Conservation (phyloP, 2,797 vertebrate species). For the Apodemus agrarius region DNA sequence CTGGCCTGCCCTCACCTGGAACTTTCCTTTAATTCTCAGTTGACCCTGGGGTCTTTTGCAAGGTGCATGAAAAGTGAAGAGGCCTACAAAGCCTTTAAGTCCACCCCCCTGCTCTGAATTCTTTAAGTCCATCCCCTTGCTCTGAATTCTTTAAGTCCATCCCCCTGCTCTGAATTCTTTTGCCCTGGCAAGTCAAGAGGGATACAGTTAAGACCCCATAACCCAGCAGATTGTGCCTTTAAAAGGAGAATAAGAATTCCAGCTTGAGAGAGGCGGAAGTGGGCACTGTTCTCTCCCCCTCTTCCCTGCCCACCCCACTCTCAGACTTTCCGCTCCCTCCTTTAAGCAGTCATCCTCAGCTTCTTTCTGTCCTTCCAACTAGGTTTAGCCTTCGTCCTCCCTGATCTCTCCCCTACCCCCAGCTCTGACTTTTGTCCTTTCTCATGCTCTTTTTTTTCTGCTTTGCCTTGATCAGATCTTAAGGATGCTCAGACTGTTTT, state of each 20-base stretch:
- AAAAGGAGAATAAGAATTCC: conserved; percentile 50
- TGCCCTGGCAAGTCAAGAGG: conserved; percentile 11
- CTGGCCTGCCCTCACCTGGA: not conserved
- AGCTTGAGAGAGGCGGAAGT: not conserved
- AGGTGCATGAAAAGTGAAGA: not conserved
- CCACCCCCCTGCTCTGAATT: not conserved
- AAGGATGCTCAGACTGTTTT: not conserved
- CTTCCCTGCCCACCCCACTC: not conserved
- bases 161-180: not conserved
- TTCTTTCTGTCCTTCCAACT: not conserved
- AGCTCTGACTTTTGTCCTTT: not conserved
- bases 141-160: not conserved
- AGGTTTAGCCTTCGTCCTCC: not conserved
- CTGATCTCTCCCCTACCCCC: not conserved
- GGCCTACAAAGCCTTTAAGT: not conserved
- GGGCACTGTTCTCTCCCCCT: not conserved
- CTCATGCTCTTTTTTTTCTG: conserved; percentile 27
- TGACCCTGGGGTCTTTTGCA: conserved; percentile 41
- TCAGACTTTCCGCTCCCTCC: not conserved
- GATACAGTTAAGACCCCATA: not conserved
- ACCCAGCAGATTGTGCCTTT: conserved; percentile 15
- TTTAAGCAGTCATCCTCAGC: not conserved
- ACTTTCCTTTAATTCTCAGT: conserved; percentile 33
- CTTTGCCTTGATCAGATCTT: conserved; percentile 34
- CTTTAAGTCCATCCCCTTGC: not conserved